phyloP scores from a whole-genome alignment of 2,113 vertebrate genomes.

The Hemichromis elongatus region DNA sequence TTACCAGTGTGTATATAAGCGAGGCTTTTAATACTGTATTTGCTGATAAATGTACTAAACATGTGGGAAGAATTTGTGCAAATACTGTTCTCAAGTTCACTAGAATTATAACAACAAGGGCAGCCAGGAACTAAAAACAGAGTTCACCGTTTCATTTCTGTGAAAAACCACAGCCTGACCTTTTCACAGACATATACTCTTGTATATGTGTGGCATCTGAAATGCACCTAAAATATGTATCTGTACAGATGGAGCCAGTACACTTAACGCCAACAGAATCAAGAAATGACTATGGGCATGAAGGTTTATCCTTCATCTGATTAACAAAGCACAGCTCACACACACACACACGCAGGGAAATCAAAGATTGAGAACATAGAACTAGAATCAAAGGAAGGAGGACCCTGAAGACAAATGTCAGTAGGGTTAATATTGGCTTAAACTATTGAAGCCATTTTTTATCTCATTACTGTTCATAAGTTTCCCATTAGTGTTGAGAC shows the following conservation, averaged over 20 bases:
- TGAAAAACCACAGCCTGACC: slow-evolving; percentile 11
- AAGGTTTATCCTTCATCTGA: not conserved
- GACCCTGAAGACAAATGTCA: not conserved
- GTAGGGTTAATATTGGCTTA: slow-evolving; percentile 18
- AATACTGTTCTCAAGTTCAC: not conserved
- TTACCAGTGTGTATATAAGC: not conserved
- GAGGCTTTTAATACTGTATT: not conserved
- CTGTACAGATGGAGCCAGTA: not conserved
- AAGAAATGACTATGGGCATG: not conserved
- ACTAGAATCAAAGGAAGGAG: not conserved
- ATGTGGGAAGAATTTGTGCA: not conserved
- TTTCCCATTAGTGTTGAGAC: slow-evolving; percentile 33
- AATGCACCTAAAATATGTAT: not conserved
- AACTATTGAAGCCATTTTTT: not conserved
- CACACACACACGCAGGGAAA: not conserved
- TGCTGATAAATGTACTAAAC: not conserved
- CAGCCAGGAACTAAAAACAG: slow-evolving; percentile 8
- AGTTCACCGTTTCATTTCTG: not conserved
- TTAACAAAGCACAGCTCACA: not conserved
- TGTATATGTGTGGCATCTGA: not conserved
- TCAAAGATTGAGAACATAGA: not conserved
- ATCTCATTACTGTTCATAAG: slow-evolving; percentile 14
- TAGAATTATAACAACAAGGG: not conserved
- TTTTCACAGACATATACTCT: not conserved
- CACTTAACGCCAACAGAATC: not conserved